Percentiles rank a stretch among this genome's conserved stretches.
Conservation (phyloP, 2,888 invertebrate species). For the Phortica okadai region DNA sequence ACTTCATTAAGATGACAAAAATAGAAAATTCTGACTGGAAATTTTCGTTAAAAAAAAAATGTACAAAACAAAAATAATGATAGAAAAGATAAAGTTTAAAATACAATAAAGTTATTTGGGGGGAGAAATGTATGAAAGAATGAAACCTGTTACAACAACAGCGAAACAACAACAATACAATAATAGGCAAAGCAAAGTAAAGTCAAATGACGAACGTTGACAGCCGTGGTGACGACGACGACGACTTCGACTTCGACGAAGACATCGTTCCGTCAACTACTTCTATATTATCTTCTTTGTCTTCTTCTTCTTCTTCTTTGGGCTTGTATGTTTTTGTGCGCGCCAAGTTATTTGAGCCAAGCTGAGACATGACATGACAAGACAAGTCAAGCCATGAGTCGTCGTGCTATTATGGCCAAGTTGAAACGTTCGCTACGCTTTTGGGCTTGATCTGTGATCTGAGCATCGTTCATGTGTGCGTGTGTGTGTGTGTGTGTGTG, state of each 20-base stretch:
- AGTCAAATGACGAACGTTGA: neutral
- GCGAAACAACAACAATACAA: constrained; percentile 5
- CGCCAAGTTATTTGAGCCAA: too few species aligned
- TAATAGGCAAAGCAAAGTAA: neutral
- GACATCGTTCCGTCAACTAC: too few species aligned
- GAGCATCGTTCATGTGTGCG: neutral
- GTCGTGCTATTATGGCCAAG: too few species aligned
- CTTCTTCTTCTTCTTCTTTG: too few species aligned
- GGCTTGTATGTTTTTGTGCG: too few species aligned
- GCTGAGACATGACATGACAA: too few species aligned
- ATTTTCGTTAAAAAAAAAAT: neutral
- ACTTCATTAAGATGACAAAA: constrained; percentile 1
- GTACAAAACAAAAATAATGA: neutral
- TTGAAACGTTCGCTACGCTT: too few species aligned
- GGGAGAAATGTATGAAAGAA: neutral
- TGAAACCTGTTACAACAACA: neutral
- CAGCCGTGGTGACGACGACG: neutral
- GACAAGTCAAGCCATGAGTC: too few species aligned
- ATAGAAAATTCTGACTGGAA: neutral
- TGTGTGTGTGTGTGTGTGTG: neutral
- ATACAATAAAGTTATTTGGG: too few species aligned
- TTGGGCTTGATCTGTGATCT: too few species aligned
- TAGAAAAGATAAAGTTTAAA: neutral
- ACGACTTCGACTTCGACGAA: too few species aligned
- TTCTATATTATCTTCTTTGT: too few species aligned